Evolutionary conservation across 2,888 invertebrate species (phyloP).

Genomic region (Copidosoma aretas): DNA sequence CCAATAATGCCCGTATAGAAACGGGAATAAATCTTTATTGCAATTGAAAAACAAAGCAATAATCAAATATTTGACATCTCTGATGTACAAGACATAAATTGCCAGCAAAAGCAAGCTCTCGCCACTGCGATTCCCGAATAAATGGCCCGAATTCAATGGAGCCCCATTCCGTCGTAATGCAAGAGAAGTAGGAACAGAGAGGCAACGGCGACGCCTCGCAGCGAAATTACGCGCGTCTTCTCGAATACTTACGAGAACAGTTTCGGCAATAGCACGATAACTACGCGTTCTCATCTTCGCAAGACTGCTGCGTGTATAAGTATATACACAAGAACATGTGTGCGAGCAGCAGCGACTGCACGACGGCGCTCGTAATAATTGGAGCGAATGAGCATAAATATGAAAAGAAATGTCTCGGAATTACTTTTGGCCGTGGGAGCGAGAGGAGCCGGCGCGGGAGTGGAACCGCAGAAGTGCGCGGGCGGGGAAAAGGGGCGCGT

Average conservation of each 20-base stretch:
- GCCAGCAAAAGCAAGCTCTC: too few relatives aligned
- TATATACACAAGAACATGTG: neutral
- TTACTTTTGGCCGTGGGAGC: slow-evolving; percentile 18
- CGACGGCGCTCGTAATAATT: slow-evolving; percentile 36
- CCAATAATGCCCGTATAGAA: too few relatives aligned
- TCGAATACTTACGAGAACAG: slow-evolving; percentile 25
- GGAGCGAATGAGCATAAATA: slow-evolving; percentile 41
- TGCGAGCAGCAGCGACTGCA: neutral
- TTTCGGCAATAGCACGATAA: slow-evolving; percentile 10
- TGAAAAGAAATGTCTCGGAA: slow-evolving; percentile 41
- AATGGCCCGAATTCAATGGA: slow-evolving; percentile 34
- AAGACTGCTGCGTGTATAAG: neutral
- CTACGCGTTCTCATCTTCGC: neutral
- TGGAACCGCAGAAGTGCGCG: slow-evolving; percentile 10
- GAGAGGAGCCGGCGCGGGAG: slow-evolving; percentile 11
- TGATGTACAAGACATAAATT: too few relatives aligned
- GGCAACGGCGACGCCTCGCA: slow-evolving; percentile 30
- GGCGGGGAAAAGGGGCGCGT: neutral
- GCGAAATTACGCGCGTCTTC: slow-evolving; percentile 19
- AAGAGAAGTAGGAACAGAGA: neutral
- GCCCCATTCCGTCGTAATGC: neutral
- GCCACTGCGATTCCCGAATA: slow-evolving; percentile 10
- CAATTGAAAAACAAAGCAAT: too few relatives aligned
- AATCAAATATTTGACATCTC: too few relatives aligned
- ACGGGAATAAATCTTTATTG: too few relatives aligned